phyloP scores from a whole-genome alignment of 2,888 invertebrate species.

The Amorpha juglandis region DNA sequence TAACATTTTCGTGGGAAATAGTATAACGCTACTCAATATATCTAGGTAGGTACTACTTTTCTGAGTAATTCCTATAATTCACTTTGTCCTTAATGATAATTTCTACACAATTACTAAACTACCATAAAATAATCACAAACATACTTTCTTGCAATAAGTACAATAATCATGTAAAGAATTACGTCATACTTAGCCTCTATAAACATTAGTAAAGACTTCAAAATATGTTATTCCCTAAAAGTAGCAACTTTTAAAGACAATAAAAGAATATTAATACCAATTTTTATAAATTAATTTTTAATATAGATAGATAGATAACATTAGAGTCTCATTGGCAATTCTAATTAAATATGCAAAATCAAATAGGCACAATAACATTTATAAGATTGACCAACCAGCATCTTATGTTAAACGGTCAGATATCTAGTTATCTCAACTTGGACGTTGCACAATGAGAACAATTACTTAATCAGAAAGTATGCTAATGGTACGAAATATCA shows the following conservation, averaged over 20 bases:
- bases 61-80: background rate
- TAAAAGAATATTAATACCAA: too few species aligned
- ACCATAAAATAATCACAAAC: background rate
- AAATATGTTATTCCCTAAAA: too few species aligned
- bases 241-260: too few species aligned
- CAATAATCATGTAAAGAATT: background rate
- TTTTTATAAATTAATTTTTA: too few species aligned
- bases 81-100: conserved; percentile 10
- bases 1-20: conserved; percentile 68
- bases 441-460: conserved; percentile 15
- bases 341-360: background rate
- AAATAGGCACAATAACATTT: background rate
- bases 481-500: conserved; percentile 17
- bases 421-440: conserved; percentile 1
- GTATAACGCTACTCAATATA: conserved; percentile 46
- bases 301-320: too few species aligned
- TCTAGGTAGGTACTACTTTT: conserved; percentile 32
- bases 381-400: background rate
- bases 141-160: background rate
- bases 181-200: background rate
- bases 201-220: background rate
- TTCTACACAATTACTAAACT: background rate
- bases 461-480: conserved; percentile 29
- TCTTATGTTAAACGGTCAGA: background rate
- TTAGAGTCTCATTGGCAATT: background rate